Percentiles rank a stretch among this genome's conserved stretches.
Conservation (phyloP, 1,140 invertebrate genomes). For the Heterodera schachtii region DNA sequence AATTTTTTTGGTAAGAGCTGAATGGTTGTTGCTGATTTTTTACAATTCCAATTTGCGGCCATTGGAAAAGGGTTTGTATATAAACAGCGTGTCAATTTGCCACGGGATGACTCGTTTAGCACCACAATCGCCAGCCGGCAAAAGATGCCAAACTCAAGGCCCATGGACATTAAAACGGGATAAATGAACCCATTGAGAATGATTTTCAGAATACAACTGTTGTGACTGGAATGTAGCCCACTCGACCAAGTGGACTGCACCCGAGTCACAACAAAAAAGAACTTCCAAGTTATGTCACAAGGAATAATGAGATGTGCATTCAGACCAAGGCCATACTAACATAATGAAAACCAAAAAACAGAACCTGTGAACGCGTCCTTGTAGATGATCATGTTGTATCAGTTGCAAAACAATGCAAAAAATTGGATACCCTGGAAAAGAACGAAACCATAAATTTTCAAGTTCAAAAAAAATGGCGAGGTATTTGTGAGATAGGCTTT, state of each 20-base stretch:
- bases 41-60: conserved; percentile 8
- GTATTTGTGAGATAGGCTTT: too few relatives aligned
- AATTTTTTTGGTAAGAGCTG: not conserved
- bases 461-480: too few relatives aligned
- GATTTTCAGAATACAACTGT: too few relatives aligned
- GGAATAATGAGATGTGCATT: too few relatives aligned
- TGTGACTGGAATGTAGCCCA: too few relatives aligned
- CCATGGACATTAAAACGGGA: conserved; percentile 18
- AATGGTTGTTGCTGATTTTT: conserved; percentile 12
- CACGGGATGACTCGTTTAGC: conserved; percentile 53
- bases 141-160: conserved; percentile 53
- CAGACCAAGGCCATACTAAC: too few relatives aligned
- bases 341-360: conserved; percentile 59
- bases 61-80: conserved; percentile 20
- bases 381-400: conserved; percentile 81
- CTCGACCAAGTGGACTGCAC: too few relatives aligned
- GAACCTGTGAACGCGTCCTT: conserved; percentile 89
- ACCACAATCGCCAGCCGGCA: conserved; percentile 18
- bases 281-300: too few relatives aligned
- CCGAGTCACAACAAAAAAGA: too few relatives aligned
- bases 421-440: not conserved
- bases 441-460: too few relatives aligned
- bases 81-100: conserved; percentile 19
- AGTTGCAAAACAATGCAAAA: conserved; percentile 65
- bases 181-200: too few relatives aligned